phyloP scores from a whole-genome alignment of 2,888 invertebrate species.

The Hetaerina titia region DNA sequence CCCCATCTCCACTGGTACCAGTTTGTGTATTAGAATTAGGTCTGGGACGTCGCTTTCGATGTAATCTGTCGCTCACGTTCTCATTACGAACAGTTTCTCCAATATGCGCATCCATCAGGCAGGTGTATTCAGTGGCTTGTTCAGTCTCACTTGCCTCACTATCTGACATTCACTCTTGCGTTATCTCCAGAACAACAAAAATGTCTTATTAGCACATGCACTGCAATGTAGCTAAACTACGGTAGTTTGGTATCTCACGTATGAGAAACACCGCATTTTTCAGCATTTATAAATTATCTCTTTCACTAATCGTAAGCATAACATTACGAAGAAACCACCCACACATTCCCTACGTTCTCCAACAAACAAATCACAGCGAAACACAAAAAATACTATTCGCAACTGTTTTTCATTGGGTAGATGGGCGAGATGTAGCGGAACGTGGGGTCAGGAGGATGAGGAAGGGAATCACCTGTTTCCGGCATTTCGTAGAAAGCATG shows the following conservation, averaged over 20 bases:
- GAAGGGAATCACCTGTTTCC: too few species aligned
- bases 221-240: background rate
- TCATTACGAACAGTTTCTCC: conserved; percentile 78
- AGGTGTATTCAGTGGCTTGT: conserved; percentile 86
- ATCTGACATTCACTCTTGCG: conserved; percentile 77
- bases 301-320: background rate
- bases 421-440: too few species aligned
- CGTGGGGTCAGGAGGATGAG: too few species aligned
- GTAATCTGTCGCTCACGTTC: conserved; percentile 78
- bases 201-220: background rate
- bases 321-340: background rate
- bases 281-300: background rate
- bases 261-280: background rate
- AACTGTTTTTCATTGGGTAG: background rate
- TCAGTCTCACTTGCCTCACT: conserved; percentile 82
- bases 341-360: background rate
- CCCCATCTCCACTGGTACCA: conserved; percentile 38
- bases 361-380: background rate
- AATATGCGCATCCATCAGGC: conserved; percentile 91
- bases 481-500: too few species aligned
- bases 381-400: background rate
- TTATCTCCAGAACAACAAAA: background rate
- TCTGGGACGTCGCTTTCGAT: conserved; percentile 76
- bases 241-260: background rate
- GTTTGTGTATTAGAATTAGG: conserved; percentile 69